Percentiles rank a stretch among this genome's conserved stretches.
Evolutionary conservation across 1,140 invertebrate genomes (phyloP).

Genomic region (Thereuonema tuberculata): DNA sequence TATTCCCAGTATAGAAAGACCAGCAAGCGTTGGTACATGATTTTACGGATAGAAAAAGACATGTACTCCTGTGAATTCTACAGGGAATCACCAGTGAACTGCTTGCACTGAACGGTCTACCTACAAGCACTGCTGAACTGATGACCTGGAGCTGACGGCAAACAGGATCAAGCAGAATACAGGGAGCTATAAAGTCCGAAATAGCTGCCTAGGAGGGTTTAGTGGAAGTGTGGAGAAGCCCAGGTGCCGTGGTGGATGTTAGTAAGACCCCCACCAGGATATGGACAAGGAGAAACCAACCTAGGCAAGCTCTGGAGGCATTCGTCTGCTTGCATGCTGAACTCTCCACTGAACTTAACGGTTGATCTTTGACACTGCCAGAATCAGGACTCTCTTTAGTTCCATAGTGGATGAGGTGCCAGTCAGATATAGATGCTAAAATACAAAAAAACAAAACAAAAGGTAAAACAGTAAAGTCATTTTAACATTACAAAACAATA

Average conservation of each 20-base stretch:
- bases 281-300: constrained; percentile 6
- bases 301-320: constrained; percentile 2
- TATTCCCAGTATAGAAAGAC: too few species aligned
- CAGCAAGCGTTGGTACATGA: too few species aligned
- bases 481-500: too few species aligned
- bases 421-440: constrained; percentile 64
- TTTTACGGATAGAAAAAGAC: too few species aligned
- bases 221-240: not conserved
- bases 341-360: not conserved
- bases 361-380: constrained; percentile 32
- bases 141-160: too few species aligned
- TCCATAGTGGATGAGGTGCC: constrained; percentile 86
- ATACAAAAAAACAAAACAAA: constrained; percentile 9
- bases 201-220: constrained; percentile 3
- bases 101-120: too few species aligned
- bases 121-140: too few species aligned
- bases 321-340: not conserved
- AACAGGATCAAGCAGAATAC: too few species aligned
- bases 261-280: constrained; percentile 31
- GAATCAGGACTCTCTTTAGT: constrained; percentile 66
- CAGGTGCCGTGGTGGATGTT: not conserved
- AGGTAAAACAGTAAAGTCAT: too few species aligned
- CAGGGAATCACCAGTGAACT: too few species aligned
- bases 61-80: too few species aligned
- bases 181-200: too few species aligned